Evolutionary conservation across 2,888 invertebrate species (phyloP).

Genomic region (Microctonus brassicae): DNA sequence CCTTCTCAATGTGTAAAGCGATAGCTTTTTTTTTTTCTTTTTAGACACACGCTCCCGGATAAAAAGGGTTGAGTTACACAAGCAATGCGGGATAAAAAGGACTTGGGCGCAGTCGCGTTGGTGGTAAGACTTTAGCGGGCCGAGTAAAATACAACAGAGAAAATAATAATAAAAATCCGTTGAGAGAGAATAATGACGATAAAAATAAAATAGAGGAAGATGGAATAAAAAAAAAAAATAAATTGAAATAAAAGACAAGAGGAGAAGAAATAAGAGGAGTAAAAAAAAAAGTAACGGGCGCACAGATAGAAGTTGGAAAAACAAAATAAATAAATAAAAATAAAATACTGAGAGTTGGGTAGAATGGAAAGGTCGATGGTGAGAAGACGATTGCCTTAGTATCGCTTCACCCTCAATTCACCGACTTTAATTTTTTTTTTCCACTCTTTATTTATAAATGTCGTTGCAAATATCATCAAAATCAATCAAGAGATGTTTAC

Average conservation of each 20-base stretch:
- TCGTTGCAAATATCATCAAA: background rate
- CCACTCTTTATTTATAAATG: too few species aligned
- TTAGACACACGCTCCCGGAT: slow-evolving; percentile 37
- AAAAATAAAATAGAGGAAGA: slow-evolving; percentile 16
- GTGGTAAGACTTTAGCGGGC: background rate
- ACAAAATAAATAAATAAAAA: background rate
- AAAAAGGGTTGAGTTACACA: slow-evolving; percentile 48
- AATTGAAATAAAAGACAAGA: background rate
- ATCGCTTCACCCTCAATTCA: background rate
- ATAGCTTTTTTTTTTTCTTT: slow-evolving; percentile 26
- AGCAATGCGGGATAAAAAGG: slow-evolving; percentile 25
- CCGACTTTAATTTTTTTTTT: background rate
- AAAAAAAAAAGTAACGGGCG: background rate
- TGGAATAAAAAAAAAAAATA: background rate
- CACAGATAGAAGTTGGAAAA: background rate
- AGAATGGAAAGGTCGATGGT: background rate
- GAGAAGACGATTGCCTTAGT: slow-evolving; percentile 7
- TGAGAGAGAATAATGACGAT: background rate
- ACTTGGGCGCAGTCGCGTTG: slow-evolving; percentile 21
- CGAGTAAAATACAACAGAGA: slow-evolving; percentile 17
- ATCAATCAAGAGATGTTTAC: background rate
- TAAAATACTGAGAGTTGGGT: background rate
- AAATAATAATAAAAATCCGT: slow-evolving; percentile 19
- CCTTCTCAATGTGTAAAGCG: slow-evolving; percentile 37
- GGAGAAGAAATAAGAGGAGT: background rate